phyloP scores from a whole-genome alignment of 37 sponge, comb jelly and placozoan species.

The Aplysina aerophoba region DNA sequence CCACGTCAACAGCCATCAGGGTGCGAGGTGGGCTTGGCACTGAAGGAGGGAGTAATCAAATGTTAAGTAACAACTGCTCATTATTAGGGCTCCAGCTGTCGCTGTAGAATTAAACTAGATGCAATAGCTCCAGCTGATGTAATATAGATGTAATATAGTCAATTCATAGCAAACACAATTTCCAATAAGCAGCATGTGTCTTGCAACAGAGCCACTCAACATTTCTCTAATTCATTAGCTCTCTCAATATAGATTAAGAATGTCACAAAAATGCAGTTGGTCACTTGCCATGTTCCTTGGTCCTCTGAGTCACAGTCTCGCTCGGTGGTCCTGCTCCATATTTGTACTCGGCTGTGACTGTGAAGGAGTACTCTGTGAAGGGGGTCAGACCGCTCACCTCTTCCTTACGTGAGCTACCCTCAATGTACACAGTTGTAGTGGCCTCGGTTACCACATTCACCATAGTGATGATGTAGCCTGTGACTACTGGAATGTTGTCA shows the following conservation, averaged over 20 bases:
- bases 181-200: too few species aligned
- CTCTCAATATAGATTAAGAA: too few species aligned
- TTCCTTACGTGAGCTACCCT: not conserved
- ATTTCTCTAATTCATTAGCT: too few species aligned
- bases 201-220: too few species aligned
- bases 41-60: not conserved
- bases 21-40: constrained; percentile 3
- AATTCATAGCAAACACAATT: too few species aligned
- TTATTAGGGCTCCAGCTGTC: too few species aligned
- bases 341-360: constrained; percentile 39
- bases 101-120: too few species aligned
- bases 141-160: too few species aligned
- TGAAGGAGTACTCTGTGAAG: constrained; percentile 43
- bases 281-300: constrained; percentile 13
- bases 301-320: constrained; percentile 23
- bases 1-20: not conserved
- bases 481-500: constrained; percentile 67
- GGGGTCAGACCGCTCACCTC: constrained; percentile 13
- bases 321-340: constrained; percentile 51
- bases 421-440: not conserved
- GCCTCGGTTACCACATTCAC: not conserved
- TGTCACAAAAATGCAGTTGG: too few species aligned
- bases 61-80: too few species aligned
- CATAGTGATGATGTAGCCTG: constrained; percentile 27
- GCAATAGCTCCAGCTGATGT: too few species aligned